phyloP scores from a whole-genome alignment of 2,113 vertebrate genomes.

The Zootoca vivipara region DNA sequence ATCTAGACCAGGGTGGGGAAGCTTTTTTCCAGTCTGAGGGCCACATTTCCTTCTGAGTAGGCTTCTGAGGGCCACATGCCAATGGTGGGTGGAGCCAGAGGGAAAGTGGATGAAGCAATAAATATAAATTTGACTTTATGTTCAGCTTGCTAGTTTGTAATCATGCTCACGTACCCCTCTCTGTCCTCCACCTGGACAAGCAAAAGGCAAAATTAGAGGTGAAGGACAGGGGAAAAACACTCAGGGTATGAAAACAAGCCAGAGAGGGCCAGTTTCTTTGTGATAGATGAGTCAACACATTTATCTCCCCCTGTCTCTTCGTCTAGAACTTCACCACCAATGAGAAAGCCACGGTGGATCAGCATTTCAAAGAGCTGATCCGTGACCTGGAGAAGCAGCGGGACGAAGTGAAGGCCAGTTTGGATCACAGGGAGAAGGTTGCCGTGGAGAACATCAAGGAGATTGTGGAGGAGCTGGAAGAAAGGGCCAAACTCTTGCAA shows the following conservation, averaged over 20 bases:
- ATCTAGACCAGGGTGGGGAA: not conserved
- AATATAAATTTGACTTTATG: too few species aligned
- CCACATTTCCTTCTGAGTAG: too few species aligned
- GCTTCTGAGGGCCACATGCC: too few species aligned
- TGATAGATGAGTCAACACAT: not conserved
- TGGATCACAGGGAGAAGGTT: constrained; percentile 79
- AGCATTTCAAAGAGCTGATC: constrained; percentile 81
- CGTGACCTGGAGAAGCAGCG: constrained; percentile 81
- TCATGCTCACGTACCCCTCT: too few species aligned
- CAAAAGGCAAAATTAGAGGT: too few species aligned
- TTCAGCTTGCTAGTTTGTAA: too few species aligned
- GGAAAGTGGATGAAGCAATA: too few species aligned
- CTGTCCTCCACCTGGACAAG: too few species aligned
- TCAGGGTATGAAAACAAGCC: too few species aligned
- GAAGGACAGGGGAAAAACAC: too few species aligned
- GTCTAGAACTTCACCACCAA: constrained; percentile 80
- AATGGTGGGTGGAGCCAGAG: too few species aligned
- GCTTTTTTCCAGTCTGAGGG: too few species aligned
- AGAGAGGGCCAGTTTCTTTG: not conserved
- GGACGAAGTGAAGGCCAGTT: constrained; percentile 77
- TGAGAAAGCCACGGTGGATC: constrained; percentile 80
- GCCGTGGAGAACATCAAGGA: constrained; percentile 79
- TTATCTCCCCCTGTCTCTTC: not conserved
- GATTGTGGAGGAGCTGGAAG: constrained; percentile 78
- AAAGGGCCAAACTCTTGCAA: constrained; percentile 76